Evolutionary conservation across 2,888 invertebrate species (phyloP).

Genomic region (Syrphus vitripennis): DNA sequence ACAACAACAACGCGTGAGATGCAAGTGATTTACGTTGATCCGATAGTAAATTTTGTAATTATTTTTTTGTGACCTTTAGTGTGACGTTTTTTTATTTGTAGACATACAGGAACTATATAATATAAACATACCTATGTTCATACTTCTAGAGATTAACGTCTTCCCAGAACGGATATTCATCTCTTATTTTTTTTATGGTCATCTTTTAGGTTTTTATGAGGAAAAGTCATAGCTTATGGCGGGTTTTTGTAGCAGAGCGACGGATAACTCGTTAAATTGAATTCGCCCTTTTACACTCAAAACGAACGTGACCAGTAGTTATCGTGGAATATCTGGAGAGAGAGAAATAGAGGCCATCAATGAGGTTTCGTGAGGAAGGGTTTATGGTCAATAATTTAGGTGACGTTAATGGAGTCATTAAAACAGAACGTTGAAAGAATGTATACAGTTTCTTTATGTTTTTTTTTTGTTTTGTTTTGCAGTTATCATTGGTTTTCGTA

Average conservation of each 20-base stretch:
- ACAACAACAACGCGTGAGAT: constrained; percentile 29
- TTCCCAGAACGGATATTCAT: constrained; percentile 52
- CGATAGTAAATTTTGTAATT: constrained; percentile 63
- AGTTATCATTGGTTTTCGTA: not conserved
- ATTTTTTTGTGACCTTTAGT: constrained; percentile 44
- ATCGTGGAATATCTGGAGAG: not conserved
- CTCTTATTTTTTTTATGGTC: constrained; percentile 49
- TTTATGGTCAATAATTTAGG: constrained; percentile 19
- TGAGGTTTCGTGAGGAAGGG: not conserved
- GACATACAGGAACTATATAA: not conserved
- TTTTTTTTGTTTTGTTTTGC: not conserved
- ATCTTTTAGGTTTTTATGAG: constrained; percentile 37
- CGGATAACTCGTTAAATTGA: constrained; percentile 21
- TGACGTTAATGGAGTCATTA: constrained; percentile 31
- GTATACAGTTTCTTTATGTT: too few relatives aligned
- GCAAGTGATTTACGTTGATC: constrained; percentile 67
- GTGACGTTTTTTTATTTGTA: not conserved
- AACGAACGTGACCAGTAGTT: constrained; percentile 30
- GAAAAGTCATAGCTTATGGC: constrained; percentile 11
- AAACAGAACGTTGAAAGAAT: constrained; percentile 7
- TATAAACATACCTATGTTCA: too few relatives aligned
- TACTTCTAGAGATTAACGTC: not conserved
- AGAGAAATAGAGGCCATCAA: too few relatives aligned
- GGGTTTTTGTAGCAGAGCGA: not conserved
- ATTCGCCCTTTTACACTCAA: constrained; percentile 12